Evolutionary conservation across 2,888 invertebrate species (phyloP), one percentile per base, ranked within the genome.

Genomic region (Diachrysia chrysitis): DNA sequence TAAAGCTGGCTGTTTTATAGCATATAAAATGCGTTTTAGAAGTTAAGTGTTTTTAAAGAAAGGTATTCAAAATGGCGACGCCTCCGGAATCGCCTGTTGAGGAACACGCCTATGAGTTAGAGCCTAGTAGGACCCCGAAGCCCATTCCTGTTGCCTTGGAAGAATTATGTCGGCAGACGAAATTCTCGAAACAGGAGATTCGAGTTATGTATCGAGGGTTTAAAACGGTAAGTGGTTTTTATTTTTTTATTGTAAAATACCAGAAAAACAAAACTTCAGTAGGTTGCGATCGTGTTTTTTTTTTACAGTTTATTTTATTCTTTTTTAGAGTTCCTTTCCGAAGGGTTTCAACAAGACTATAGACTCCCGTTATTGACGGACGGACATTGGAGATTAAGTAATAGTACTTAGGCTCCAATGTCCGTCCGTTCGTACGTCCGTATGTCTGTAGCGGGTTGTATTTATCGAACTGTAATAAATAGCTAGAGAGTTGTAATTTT

Each of bases 131-230:
- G 84, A 96, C 97, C 21, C 98, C 98, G 76, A 98, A 98, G 84
- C 97, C 98, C 23, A 96, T 98, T 76, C 98, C 98, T 55, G 98
- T 98, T 56, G 98, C 98, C 21, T 96, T 98, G 75, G 99, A 99
- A 89, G 98, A 98, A 89, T 96, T 99, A 69, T 98, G 98, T 92
- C 96, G 98, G 83, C 98, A 98, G 92, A 99, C 99, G 65, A 99
- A 99, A 94, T 99, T 99, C 95, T 98, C 98, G 59, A 97, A 98
- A 86, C 98, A 98, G 91, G 99, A 99, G 95, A 98, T 99, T 79
- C 97, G 99, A 84, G 98, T 99, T 87, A 99, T 99, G 98, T 99
- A 99, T 93, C 96, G 99, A 86, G 99, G 99, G 80, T 99, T 99
- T 93, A 99, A 99, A 95, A 98, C 98, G 97, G 98, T 98, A 82